Evolutionary conservation across 1,140 invertebrate species (phyloP), one percentile per base, ranked within the genome.

Genomic region (Scaptomyza graminum): DNA sequence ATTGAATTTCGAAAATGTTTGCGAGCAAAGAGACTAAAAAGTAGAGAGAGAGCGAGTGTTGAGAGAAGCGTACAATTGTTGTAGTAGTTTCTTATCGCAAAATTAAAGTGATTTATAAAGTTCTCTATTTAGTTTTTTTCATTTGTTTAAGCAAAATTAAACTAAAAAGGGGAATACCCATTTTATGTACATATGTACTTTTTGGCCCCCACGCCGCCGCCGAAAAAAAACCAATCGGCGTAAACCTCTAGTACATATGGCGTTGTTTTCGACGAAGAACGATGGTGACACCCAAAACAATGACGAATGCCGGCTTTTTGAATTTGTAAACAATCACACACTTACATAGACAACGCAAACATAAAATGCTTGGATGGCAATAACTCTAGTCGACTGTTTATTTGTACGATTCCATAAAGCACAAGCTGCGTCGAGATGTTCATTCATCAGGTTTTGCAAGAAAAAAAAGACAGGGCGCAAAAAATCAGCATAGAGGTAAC

Each of bases 1-100:
- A 87, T 87, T 37, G 3, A 63, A 69, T n/a, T 66, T 85, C 63
- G 81, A 80, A 85, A 79, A 79, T 67, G 73, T 57, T 67, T 47
- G 37, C 18, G 0, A 41, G 25, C 8, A 7, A 50, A 34, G 13
- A 55, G 66, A 59, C 44, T 12, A 18, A n/a, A 16, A n/a, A 8
- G 31, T 47, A 13, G 34, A 34, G 22, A 60, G 18, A n/a, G 28
- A 25, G 55, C 9, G 31, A 3, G n/a, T n/a, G n/a, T n/a, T 31
- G 31, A 9, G 25, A 31, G 15, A 52, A 55, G 56, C 28, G 18
- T 15, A 8, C 6, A 16, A 56, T 52, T 49, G 50, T 46, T 50
- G 22, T 55, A 62, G 11, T 28, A 4, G 11, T 1, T 43, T 59
- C 9, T 28, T 43, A 1, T 25, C 15, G 16, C 51, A 12, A 39